Evolutionary conservation across 2,113 vertebrate species (phyloP).

Genomic region (Lepus europaeus): DNA sequence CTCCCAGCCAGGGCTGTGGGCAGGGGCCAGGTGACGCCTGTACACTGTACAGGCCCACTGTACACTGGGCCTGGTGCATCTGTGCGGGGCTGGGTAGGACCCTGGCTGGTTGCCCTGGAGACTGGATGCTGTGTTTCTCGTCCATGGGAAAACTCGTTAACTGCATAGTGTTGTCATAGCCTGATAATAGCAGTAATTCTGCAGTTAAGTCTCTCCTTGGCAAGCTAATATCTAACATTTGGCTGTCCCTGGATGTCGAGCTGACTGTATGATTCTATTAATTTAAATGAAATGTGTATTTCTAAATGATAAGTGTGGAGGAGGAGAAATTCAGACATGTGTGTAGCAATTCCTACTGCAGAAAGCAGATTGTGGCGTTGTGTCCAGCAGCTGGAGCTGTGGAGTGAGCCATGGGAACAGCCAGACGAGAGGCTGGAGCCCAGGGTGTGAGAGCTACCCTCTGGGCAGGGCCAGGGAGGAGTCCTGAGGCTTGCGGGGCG

Average conservation of each 20-base stretch:
- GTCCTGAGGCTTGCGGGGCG: too few species aligned
- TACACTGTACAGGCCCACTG: too few species aligned
- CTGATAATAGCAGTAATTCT: neutral
- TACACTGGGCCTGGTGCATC: neutral
- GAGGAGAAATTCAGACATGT: neutral
- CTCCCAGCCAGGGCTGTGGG: neutral
- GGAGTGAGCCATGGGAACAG: too few species aligned
- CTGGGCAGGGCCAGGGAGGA: too few species aligned
- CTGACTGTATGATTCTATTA: neutral
- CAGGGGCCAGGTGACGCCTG: too few species aligned
- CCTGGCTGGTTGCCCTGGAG: neutral
- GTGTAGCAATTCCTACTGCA: neutral
- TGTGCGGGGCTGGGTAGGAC: neutral
- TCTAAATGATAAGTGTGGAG: neutral
- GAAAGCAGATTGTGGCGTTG: neutral
- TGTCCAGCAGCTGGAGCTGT: fast-evolving
- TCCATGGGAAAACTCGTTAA: neutral
- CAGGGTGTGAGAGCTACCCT: too few species aligned
- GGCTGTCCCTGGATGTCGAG: neutral
- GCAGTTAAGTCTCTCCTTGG: neutral
- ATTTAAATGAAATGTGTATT: neutral
- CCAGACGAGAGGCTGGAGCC: too few species aligned
- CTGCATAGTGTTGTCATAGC: neutral
- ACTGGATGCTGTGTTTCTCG: neutral
- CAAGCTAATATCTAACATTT: neutral